Evolutionary conservation across 2,113 vertebrate species (phyloP).

Genomic region (Colinus virginianus): DNA sequence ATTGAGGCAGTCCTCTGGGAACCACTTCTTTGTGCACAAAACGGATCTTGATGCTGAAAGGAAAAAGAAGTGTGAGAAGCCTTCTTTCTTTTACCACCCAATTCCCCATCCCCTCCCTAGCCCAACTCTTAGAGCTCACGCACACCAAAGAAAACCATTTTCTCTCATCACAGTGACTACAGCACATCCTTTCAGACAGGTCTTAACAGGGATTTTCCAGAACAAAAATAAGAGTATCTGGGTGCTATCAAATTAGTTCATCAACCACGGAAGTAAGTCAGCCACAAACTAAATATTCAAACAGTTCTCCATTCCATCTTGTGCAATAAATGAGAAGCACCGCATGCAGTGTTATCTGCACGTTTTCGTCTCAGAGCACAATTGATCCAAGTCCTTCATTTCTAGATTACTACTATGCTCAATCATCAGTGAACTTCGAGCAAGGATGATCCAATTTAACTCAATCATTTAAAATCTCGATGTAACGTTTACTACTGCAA

Average conservation of each 20-base stretch:
- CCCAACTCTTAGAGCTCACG: background rate
- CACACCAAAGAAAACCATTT: conserved; percentile 37
- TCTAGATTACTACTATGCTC: background rate
- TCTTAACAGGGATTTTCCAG: conserved; percentile 16
- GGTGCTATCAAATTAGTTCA: conserved; percentile 35
- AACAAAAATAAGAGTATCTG: background rate
- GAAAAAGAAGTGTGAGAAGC: conserved; percentile 58
- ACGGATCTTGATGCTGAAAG: conserved; percentile 59
- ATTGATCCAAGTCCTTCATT: background rate
- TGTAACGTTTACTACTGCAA: background rate
- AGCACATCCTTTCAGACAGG: background rate
- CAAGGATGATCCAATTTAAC: background rate
- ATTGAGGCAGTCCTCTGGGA: conserved; percentile 74
- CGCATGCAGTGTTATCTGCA: background rate
- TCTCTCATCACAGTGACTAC: background rate
- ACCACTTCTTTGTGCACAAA: conserved; percentile 57
- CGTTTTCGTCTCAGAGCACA: background rate
- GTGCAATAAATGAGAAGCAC: background rate
- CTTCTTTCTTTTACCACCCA: background rate
- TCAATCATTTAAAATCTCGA: background rate
- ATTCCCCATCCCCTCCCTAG: background rate
- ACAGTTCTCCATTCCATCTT: background rate
- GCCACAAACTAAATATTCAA: background rate
- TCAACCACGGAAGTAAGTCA: conserved; percentile 25
- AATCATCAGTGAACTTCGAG: background rate